Conservation (phyloP, 2,888 invertebrate genomes). For the Tipula vernalis region DNA sequence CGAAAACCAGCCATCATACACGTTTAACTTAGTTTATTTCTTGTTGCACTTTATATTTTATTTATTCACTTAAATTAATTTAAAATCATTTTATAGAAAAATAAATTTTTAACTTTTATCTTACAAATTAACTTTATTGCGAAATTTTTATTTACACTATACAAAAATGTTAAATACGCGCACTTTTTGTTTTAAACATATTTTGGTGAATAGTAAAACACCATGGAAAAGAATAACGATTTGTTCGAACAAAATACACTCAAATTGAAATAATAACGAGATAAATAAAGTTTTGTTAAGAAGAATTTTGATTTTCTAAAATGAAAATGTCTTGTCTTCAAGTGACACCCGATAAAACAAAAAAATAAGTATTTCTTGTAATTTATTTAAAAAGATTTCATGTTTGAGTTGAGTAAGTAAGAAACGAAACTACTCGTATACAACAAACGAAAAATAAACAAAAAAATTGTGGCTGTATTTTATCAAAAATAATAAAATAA, state of each 20-base stretch:
- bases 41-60: neutral
- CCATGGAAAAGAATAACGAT: neutral
- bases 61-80: neutral
- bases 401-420: neutral
- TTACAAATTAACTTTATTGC: neutral
- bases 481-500: neutral
- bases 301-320: neutral
- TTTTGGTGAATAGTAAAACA: neutral
- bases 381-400: neutral
- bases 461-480: neutral
- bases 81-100: neutral
- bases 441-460: neutral
- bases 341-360: neutral
- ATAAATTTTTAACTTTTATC: neutral
- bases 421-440: neutral
- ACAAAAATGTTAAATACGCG: neutral
- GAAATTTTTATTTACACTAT: neutral
- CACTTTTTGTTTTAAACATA: neutral
- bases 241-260: neutral
- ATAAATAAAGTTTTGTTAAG: neutral
- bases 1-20: conserved; percentile 21
- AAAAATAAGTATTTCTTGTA: neutral
- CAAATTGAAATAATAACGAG: neutral
- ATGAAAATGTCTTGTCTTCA: neutral
- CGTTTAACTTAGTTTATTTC: neutral